Base-by-base conservation (phyloP, 2,888 invertebrate genomes). In the Odontocerum albicorne region DNA sequence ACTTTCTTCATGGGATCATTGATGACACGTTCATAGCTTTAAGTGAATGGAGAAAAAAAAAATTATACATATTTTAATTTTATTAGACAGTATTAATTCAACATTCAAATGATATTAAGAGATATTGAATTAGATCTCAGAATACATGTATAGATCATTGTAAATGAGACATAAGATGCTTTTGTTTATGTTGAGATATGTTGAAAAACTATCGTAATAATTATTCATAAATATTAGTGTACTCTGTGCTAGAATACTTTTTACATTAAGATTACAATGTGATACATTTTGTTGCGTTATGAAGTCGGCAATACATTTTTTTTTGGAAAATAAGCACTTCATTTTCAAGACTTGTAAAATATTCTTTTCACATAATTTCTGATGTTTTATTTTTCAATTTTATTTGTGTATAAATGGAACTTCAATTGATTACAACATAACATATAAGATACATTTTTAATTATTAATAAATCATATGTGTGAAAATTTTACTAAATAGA, bases 31-130 rank as follows among this genome's bases (percentile, higher is more conserved):
- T 60, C 53, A 57, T 60, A 60, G 55, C 57, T 60, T 55, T 60
- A 60, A 60, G 60, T 44, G 55, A 57, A 42, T 50, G 49, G 50
- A 44, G 32, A 51, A 57, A 31, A 56, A n/a, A 35, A 47, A 43
- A 59, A 42, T 59, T 49, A 51, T 45, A 40, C 39, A 56, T 56
- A 59, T 56, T 56, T 52, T 56, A 56, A 59, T 59, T 59, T 59
- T 53, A 56, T 59, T 59, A 59, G 59, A 53, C 59, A 59, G 59
- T 59, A 59, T 59, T 59, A 59, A 59, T 54, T 49, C 49, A 56
- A 57, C 57, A 60, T 60, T 57, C 56, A 60, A 60, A 54, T 55
- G 60, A 60, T 60, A 60, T 60, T 60, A 60, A 60, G 57, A 57
- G 60, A 60, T 60, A 60, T 60, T 60, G 49, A 50, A 40, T 55